Percentiles rank a stretch among this genome's conserved stretches.
Conservation (phyloP, 2,888 invertebrate genomes). For the Geophilus truncorum region DNA sequence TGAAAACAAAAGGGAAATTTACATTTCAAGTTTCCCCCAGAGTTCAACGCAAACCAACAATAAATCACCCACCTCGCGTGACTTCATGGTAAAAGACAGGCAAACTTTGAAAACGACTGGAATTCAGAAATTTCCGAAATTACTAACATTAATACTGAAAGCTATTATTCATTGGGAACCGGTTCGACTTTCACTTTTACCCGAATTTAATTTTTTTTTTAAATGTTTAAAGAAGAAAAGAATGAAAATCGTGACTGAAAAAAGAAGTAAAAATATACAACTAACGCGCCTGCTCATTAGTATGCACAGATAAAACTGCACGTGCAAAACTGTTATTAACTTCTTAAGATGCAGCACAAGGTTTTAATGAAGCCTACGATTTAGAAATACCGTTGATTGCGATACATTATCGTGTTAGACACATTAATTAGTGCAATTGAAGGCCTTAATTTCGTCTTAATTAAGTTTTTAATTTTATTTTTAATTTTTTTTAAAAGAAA, state of each 20-base stretch:
- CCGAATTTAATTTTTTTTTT: background rate
- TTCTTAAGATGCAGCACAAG: background rate
- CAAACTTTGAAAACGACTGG: background rate
- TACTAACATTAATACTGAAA: constrained; percentile 6
- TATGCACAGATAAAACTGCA: background rate
- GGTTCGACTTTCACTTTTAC: constrained; percentile 15
- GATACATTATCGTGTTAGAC: background rate
- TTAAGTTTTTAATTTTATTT: background rate
- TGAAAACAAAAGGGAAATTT: background rate
- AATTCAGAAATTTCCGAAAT: background rate
- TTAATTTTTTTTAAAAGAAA: too few species aligned
- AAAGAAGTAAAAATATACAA: background rate
- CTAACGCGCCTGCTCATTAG: background rate
- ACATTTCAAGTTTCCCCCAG: background rate
- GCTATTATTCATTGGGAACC: constrained; percentile 15
- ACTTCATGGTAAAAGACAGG: background rate
- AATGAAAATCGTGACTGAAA: background rate
- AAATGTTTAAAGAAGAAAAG: background rate
- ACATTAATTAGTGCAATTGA: background rate
- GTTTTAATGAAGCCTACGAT: background rate
- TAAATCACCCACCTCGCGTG: background rate
- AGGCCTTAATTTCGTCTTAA: background rate
- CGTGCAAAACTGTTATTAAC: background rate
- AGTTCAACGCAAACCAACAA: background rate
- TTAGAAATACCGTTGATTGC: background rate